Percentiles rank a stretch among this genome's conserved stretches.
phyloP scores from a whole-genome alignment of 2,113 vertebrate species.

The Oophaga pumilio region DNA sequence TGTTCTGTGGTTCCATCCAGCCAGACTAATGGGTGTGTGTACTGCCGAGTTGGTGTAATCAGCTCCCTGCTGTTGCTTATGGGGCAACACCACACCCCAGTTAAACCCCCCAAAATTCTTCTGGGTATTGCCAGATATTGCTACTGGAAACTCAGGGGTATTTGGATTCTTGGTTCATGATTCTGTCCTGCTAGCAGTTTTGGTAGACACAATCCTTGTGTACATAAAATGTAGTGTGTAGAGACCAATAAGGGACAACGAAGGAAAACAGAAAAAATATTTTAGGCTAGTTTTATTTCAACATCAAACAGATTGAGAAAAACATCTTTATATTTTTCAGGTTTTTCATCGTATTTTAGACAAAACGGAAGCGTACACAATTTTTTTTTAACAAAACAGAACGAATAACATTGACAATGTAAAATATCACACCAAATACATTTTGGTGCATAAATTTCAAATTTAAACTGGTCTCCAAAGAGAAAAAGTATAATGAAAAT shows the following conservation, averaged over 20 bases:
- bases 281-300: constrained; percentile 1
- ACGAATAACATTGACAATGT: constrained; percentile 34
- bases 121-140: too few relatives aligned
- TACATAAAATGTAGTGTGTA: not conserved
- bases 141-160: too few relatives aligned
- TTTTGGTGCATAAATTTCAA: not conserved
- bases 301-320: constrained; percentile 24
- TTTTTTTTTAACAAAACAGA: not conserved
- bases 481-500: constrained; percentile 1
- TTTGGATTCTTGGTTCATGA: too few relatives aligned
- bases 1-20: too few relatives aligned
- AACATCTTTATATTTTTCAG: constrained; percentile 6
- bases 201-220: too few relatives aligned
- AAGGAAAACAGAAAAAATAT: not conserved
- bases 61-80: too few relatives aligned
- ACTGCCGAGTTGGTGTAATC: too few relatives aligned
- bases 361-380: constrained; percentile 27
- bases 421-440: constrained; percentile 6
- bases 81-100: too few relatives aligned
- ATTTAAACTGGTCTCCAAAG: not conserved
- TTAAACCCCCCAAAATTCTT: too few relatives aligned
- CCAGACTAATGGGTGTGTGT: too few relatives aligned
- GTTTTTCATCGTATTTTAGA: constrained; percentile 14
- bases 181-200: too few relatives aligned
- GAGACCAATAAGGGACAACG: not conserved